Base-by-base conservation (phyloP, 2,797 vertebrate species). In the Leuciscus waleckii region DNA sequence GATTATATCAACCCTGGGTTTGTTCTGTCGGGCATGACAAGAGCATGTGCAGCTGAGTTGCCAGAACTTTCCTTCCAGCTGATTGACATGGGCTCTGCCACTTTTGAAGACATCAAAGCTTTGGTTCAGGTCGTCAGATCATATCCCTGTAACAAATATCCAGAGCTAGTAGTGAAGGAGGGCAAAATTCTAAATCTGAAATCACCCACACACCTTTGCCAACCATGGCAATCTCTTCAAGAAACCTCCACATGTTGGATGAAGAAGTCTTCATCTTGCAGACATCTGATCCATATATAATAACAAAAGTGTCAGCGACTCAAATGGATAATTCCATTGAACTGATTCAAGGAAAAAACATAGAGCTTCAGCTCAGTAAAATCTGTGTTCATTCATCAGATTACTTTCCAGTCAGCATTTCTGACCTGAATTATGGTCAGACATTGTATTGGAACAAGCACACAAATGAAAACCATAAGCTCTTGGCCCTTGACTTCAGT, bases 361-460 rank as follows among this genome's bases (percentile, higher is more conserved):
- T 96, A 73, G 94, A 97, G 91, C 90, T 97, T 85, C 89, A 92
- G 81, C 89, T 97, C 10, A 93, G 92, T 61, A 94, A 91, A 89
- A 89, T 97, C 13, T 96, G 96, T 61, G 86, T 95, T 56, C 96
- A 98, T 90, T 96, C 97, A 11, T 95, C 95, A 11, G 96, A 97
- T 89, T 97, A 95, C 91, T 97, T 95, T 90, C 96, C 97, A 39
- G 87, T 97, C 85, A 96, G 92, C 49, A 29, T 91, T 79, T 95
- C 96, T 16, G 95, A 95, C 85, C 79, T 92, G 21, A 91, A 79
- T 51, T 96, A 93, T 87, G 94, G 95, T 6, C 92, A 92, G 32
- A 94, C 95, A 0, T 70, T 97, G 13, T 97, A 98, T 10, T 98
- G 96, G 96, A 94, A 92, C 87, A 93, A 93, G 23, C 90, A 95